Conservation (phyloP, 2,888 invertebrate species). For the Oeneis ivallda region DNA sequence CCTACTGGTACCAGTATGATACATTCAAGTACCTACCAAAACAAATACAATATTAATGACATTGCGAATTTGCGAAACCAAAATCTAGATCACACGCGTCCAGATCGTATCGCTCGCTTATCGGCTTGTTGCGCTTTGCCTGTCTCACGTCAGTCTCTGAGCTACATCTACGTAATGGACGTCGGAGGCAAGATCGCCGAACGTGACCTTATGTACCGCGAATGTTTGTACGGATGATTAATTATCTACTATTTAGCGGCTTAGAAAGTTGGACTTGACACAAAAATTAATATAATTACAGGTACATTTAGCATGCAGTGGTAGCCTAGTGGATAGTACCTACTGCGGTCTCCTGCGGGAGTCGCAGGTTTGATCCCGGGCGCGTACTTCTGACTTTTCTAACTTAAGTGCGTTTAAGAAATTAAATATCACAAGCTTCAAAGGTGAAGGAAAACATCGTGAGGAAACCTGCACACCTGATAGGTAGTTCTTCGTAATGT, state of each 20-base stretch:
- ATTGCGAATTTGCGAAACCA: conserved; percentile 35
- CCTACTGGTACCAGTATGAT: too few relatives aligned
- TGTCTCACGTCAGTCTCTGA: not conserved
- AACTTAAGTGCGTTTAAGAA: too few relatives aligned
- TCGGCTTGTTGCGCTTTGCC: conserved; percentile 41
- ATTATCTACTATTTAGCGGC: conserved; percentile 17
- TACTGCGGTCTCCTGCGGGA: too few relatives aligned
- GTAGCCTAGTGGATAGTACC: too few relatives aligned
- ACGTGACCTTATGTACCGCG: conserved; percentile 40
- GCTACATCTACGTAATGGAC: too few relatives aligned
- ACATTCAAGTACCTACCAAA: conserved; percentile 11
- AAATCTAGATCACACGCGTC: conserved; percentile 49
- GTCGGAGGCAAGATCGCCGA: conserved; percentile 41
- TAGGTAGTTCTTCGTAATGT: too few relatives aligned
- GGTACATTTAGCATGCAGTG: too few relatives aligned
- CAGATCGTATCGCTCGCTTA: conserved; percentile 47
- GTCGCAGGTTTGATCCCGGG: too few relatives aligned
- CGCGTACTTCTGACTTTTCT: too few relatives aligned
- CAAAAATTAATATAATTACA: not conserved
- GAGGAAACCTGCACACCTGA: too few relatives aligned
- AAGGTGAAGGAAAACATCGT: too few relatives aligned
- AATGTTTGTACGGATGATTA: conserved; percentile 34
- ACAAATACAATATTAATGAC: conserved; percentile 33
- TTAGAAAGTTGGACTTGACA: conserved; percentile 28
- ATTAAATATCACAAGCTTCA: too few relatives aligned